Base-by-base conservation (phyloP, 2,888 invertebrate genomes). In the Temnothorax ravouxi region DNA sequence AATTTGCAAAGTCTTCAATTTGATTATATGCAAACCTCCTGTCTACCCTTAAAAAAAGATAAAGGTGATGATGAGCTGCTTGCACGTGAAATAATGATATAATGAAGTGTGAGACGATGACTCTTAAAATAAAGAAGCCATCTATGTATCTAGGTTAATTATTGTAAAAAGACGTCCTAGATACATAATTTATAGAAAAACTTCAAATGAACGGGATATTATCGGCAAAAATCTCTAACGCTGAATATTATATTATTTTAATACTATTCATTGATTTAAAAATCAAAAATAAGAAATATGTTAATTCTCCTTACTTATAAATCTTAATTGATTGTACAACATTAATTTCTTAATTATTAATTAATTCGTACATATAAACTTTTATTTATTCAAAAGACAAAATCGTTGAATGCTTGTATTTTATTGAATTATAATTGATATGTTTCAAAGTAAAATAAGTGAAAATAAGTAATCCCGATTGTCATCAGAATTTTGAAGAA, bases 331-430 rank as follows among this genome's bases (percentile, higher is more conserved):
- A 47, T 75, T 34, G 34, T 3, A n/a, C 9, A 13, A 9, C 11
- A 44, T 74, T 15, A 75, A 44, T 75, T 13, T 75, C 9, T 2
- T 21, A 21, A 75, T n/a, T 59, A 56, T 18, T n/a, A 69, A 72
- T 56, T 8, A 9, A 8, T 61, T 74, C 3, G 25, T 21, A 5
- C 1, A 54, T 21, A 5, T 29, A 52, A 52, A 25, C 9, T 59
- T 44, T 44, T 47, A 47, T 47, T 62, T 34, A 75, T 47, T 47
- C 4, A 47, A 75, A 0, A n/a, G 15, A 56, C 4, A 2, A 9
- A 15, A 34, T 47, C 21, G 34, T 44, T 1, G 15, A 54, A 54
- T 52, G 21, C 34, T 54, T 4, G 9, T 41, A 38, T 59, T 41
- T 5, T 3, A 3, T 52, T 59, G n/a, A n/a, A 67, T 52, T 21